These are phyloP conservation scores for Semicossyphus pulcher DNA, from an alignment of 2,113 vertebrate genomes.

Conservation along the genomic window DNA sequence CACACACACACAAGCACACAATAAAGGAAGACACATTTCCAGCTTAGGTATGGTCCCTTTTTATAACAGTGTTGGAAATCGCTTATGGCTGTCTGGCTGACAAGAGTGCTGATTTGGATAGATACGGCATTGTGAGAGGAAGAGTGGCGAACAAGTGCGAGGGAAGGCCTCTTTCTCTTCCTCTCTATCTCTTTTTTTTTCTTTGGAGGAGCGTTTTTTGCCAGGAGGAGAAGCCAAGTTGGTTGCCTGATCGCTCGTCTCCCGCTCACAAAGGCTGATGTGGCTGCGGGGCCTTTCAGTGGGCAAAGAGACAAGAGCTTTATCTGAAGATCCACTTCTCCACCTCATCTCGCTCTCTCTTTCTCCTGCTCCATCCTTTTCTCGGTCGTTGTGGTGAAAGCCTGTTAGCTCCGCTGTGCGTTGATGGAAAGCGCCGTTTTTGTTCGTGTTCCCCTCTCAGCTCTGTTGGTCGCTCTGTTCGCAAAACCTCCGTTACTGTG, in stretches of 20 bases:
- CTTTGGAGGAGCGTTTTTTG: slow-evolving; percentile 60
- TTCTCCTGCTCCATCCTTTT: slow-evolving; percentile 25
- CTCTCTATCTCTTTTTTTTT: slow-evolving; percentile 46
- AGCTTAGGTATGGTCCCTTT: slow-evolving; percentile 71
- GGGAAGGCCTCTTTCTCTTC: slow-evolving; percentile 69
- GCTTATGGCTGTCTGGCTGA: slow-evolving; percentile 79
- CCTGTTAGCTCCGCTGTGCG: slow-evolving; percentile 75
- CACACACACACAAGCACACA: slow-evolving; percentile 56
- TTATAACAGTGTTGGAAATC: slow-evolving; percentile 68
- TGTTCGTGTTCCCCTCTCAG: slow-evolving; percentile 29
- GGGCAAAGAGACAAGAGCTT: slow-evolving; percentile 78
- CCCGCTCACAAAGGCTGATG: slow-evolving; percentile 75
- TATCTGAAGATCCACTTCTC: slow-evolving; percentile 81
- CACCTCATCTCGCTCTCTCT: slow-evolving; percentile 59
- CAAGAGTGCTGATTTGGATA: slow-evolving; percentile 79
- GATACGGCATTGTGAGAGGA: slow-evolving; percentile 78
- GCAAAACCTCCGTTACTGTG: slow-evolving; percentile 36
- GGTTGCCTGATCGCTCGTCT: slow-evolving; percentile 64
- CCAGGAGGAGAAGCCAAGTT: slow-evolving; percentile 77
- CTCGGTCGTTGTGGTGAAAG: slow-evolving; percentile 66
- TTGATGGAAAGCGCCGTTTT: slow-evolving; percentile 50
- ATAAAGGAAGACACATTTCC: slow-evolving; percentile 66
- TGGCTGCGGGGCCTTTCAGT: slow-evolving; percentile 76
- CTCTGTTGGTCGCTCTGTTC: slow-evolving; percentile 39
- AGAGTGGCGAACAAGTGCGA: slow-evolving; percentile 71